A percentile compares a stretch with the other conserved stretches of the same genome.
phyloP scores from a whole-genome alignment of 2,113 vertebrate genomes.

The Coptodon bakossiorum region DNA sequence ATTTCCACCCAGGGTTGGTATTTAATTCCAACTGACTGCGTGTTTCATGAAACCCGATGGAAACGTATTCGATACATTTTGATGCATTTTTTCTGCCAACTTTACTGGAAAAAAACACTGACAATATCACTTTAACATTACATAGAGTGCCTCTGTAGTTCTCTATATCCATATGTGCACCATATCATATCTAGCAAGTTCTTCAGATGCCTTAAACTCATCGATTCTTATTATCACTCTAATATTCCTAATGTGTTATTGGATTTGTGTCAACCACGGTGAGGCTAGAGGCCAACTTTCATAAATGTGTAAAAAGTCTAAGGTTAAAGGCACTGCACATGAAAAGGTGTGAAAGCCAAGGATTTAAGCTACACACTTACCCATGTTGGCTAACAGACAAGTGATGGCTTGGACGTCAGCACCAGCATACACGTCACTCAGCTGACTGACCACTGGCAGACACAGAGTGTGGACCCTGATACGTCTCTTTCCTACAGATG shows the following conservation, averaged over 20 bases:
- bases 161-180: too few species aligned
- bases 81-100: background rate
- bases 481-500: constrained; percentile 82
- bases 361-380: constrained; percentile 60
- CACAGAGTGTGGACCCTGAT: constrained; percentile 95
- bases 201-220: too few species aligned
- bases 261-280: background rate
- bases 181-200: too few species aligned
- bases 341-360: background rate
- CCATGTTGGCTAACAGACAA: constrained; percentile 95
- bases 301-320: background rate
- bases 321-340: background rate
- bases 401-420: constrained; percentile 90
- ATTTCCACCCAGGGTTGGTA: background rate
- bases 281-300: background rate
- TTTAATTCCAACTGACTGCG: background rate
- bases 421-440: constrained; percentile 89
- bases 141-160: too few species aligned
- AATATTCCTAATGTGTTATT: background rate
- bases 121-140: background rate
- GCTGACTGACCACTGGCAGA: constrained; percentile 88
- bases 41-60: background rate
- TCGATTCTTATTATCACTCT: background rate
- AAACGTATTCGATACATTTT: background rate
- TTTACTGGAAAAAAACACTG: background rate